Base-by-base conservation (phyloP, 2,113 vertebrate genomes). In the Aix galericulata region DNA sequence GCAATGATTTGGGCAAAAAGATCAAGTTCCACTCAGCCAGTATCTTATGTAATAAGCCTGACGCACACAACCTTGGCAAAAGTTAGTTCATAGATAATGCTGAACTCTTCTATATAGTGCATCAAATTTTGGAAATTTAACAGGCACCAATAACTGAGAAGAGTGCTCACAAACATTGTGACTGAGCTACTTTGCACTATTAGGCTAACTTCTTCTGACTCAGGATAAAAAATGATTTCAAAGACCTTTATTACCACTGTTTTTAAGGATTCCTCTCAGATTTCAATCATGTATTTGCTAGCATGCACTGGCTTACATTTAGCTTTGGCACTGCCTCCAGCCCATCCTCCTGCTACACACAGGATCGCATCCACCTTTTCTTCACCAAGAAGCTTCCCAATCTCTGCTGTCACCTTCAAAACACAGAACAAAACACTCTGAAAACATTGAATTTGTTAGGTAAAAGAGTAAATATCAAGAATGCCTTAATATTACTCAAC, bases 331-430 rank as follows among this genome's bases (percentile, higher is more conserved):
- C 97, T 99, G 96, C 99, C 99, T 88, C 99, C 99, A 1, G 99
- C 99, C 99, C 99, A 99, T 94, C 99, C 99, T 89, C 99, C 99
- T 1, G 99, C 99, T 50, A 99, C 99, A 48, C 99, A 99, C 44
- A 99, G 91, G 93, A 99, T 99, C 0, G 99, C 99, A 6, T 99
- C 99, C 88, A 99, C 98, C 83, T 99, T 99, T 75, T 98, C 96
- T 32, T 99, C 98, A 44, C 99, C 98, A 58, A 99, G 97, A 92
- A 99, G 97, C 87, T 96, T 98, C 17, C 98, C 98, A 56, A 99
- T 97, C 46, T 99, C 99, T 42, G 98, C 29, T 1, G 99, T 99
- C 96, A 99, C 99, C 99, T 99, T 96, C 52, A 96, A 89, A 20
- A 89, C 13, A 94, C 0, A 69, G 14, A 83, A 91, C 14, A 93